These are phyloP conservation scores for Alectoris magna DNA, from an alignment of 2,797 vertebrate genomes.

Conservation along the genomic window DNA sequence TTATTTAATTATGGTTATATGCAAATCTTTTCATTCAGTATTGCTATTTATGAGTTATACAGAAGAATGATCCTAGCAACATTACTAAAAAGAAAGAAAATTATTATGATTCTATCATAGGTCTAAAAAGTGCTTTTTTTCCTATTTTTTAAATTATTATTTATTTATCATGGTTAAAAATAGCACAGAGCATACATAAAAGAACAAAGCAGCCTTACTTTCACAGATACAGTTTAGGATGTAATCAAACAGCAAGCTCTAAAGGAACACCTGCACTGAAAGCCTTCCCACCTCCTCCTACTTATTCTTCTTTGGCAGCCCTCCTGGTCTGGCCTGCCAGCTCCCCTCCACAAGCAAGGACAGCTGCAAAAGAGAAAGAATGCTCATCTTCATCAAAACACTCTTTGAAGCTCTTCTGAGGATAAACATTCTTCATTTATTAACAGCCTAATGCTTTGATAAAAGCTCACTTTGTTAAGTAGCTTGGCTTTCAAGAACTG, in stretches of 20 bases:
- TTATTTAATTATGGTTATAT: background rate
- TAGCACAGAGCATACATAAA: constrained; percentile 11
- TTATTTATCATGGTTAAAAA: constrained; percentile 55
- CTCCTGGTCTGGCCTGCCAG: constrained; percentile 36
- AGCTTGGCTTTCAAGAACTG: constrained; percentile 40
- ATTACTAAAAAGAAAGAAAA: background rate
- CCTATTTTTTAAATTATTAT: background rate
- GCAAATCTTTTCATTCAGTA: background rate
- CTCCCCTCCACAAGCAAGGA: constrained; percentile 6
- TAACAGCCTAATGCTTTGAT: constrained; percentile 70
- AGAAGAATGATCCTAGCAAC: background rate
- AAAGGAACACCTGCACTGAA: constrained; percentile 69
- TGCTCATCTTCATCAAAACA: constrained; percentile 72
- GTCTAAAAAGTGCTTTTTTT: background rate
- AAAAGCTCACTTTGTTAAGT: constrained; percentile 75
- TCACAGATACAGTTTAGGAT: constrained; percentile 50
- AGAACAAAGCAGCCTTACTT: constrained; percentile 51
- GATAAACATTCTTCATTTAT: constrained; percentile 73
- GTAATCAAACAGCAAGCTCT: constrained; percentile 34
- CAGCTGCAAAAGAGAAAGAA: constrained; percentile 71
- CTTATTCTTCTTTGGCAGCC: constrained; percentile 50
- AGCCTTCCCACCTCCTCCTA: constrained; percentile 36
- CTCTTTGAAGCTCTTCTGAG: constrained; percentile 71
- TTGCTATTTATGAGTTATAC: background rate
- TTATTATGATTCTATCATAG: background rate